phyloP scores from a whole-genome alignment of 2,888 invertebrate genomes.

The Phytoseiulus persimilis region DNA sequence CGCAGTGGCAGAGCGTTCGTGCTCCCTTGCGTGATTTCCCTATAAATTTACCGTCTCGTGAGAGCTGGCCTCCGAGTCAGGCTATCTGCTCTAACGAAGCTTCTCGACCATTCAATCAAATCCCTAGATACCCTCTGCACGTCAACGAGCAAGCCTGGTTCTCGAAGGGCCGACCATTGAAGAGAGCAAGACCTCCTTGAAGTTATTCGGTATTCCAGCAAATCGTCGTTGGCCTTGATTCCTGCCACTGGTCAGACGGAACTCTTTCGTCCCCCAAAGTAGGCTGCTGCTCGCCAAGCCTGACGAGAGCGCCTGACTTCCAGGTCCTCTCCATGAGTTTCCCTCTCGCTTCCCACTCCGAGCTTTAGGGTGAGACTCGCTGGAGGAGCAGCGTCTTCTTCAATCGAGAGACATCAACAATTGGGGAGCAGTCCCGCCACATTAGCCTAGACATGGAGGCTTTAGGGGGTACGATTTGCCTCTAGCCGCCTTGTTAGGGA shows the following conservation, averaged over 20 bases:
- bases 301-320: neutral
- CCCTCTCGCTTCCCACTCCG: neutral
- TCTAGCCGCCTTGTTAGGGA: neutral
- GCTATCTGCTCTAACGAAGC: no score
- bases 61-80: no score
- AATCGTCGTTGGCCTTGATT: neutral
- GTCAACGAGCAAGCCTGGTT: no score
- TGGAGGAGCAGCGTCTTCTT: neutral
- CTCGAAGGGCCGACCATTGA: no score
- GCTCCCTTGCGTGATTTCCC: no score
- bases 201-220: no score
- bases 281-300: neutral
- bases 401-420: neutral
- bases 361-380: neutral
- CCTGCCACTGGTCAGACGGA: neutral
- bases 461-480: neutral
- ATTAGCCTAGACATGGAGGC: neutral
- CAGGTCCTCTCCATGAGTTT: neutral
- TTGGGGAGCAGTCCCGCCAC: neutral
- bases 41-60: no score
- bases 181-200: no score
- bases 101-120: no score
- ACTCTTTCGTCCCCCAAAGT: neutral
- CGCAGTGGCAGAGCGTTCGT: no score
- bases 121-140: no score